Percentiles rank a stretch among this genome's conserved stretches.
Conservation (phyloP, 2,888 invertebrate genomes). For the Eupithecia subumbrata region DNA sequence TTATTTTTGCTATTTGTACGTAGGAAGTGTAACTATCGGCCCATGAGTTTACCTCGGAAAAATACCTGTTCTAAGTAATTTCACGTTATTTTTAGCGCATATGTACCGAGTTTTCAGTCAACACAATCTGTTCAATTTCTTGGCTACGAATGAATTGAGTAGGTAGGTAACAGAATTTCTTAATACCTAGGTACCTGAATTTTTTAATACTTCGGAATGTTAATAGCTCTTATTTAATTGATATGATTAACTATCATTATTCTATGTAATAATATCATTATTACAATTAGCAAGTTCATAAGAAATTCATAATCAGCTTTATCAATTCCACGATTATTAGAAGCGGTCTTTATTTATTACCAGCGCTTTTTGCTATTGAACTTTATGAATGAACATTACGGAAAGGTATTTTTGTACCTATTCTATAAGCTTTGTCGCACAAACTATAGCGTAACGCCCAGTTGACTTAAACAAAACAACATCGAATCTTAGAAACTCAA, state of each 20-base stretch:
- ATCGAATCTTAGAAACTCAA: too few species aligned
- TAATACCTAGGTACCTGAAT: neutral
- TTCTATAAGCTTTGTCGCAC: too few species aligned
- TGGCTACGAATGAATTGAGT: neutral
- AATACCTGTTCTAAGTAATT: neutral
- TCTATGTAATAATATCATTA: neutral
- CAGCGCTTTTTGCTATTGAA: neutral
- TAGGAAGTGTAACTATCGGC: neutral
- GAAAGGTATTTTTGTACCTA: too few species aligned
- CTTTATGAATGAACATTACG: neutral
- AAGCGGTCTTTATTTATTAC: neutral
- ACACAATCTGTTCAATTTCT: neutral
- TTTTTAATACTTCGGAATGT: neutral
- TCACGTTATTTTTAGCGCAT: neutral
- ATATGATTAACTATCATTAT: neutral
- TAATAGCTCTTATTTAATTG: neutral
- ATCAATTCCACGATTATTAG: neutral
- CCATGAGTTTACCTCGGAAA: neutral
- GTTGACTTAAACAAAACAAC: too few species aligned
- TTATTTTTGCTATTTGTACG: neutral
- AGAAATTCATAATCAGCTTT: neutral
- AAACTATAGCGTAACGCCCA: too few species aligned
- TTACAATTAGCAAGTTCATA: neutral
- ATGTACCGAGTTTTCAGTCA: neutral
- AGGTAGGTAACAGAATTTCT: neutral